Conservation (phyloP, 2,797 vertebrate species). For the Huso huso region DNA sequence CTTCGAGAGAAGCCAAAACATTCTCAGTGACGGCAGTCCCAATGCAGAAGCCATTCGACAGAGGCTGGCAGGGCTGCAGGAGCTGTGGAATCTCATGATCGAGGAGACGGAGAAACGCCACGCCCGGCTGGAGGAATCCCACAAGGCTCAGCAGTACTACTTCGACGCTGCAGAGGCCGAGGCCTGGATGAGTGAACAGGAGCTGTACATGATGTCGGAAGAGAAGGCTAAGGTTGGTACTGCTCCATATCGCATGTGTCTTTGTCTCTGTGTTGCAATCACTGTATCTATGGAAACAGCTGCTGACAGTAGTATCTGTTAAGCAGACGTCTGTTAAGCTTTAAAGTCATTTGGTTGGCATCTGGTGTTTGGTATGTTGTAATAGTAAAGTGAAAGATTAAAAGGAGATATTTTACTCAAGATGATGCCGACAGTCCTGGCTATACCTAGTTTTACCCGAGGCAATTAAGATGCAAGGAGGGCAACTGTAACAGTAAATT, state of each 20-base stretch:
- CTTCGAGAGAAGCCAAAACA: conserved; percentile 65
- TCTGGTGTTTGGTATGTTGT: too few species aligned
- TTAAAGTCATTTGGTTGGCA: too few species aligned
- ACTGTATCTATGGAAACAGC: not conserved
- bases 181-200: conserved; percentile 74
- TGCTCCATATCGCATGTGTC: not conserved
- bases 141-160: conserved; percentile 53
- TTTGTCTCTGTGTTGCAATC: not conserved
- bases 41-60: conserved; percentile 61
- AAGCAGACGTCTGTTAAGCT: too few species aligned
- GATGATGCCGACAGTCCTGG: too few species aligned
- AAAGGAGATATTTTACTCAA: too few species aligned
- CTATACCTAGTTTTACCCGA: too few species aligned
- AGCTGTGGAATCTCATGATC: conserved; percentile 60
- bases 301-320: not conserved
- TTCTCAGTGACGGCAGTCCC: conserved; percentile 51
- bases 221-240: conserved; percentile 69
- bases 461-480: too few species aligned
- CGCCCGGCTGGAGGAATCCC: conserved; percentile 60
- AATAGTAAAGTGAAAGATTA: too few species aligned
- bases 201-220: conserved; percentile 75
- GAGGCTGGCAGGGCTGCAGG: conserved; percentile 59
- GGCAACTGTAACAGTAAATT: too few species aligned
- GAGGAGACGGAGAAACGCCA: conserved; percentile 68
- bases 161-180: conserved; percentile 50